Percentiles rank a stretch among this genome's conserved stretches.
phyloP scores from a whole-genome alignment of 2,797 vertebrate genomes.

The Pterois miles region DNA sequence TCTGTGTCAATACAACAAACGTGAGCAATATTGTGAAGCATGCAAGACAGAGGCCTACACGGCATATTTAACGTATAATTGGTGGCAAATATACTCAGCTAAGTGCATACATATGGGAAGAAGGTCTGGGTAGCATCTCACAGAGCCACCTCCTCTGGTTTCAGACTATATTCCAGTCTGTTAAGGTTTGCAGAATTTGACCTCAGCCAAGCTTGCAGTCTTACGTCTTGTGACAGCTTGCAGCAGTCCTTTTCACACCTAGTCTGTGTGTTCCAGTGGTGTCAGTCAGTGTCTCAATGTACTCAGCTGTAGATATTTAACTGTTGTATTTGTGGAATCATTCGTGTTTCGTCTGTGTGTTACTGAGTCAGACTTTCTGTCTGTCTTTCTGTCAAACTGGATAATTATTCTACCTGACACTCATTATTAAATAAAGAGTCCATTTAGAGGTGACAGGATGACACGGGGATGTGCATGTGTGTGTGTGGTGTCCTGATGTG shows the following conservation, averaged over 20 bases:
- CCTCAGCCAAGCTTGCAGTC: conserved; percentile 29
- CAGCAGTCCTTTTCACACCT: conserved; percentile 21
- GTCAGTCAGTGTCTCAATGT: conserved; percentile 64
- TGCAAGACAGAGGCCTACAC: conserved; percentile 38
- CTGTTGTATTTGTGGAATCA: conserved; percentile 51
- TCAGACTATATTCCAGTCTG: conserved; percentile 10
- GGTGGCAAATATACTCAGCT: conserved; percentile 16
- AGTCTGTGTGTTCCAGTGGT: conserved; percentile 55
- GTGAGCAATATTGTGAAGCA: conserved; percentile 60
- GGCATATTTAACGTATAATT: conserved; percentile 12
- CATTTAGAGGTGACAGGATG: not conserved
- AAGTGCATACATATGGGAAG: conserved; percentile 14
- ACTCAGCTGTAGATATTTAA: conserved; percentile 65
- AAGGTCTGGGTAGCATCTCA: conserved; percentile 13
- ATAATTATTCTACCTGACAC: conserved; percentile 20
- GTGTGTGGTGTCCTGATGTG: conserved; percentile 32
- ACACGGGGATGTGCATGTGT: not conserved
- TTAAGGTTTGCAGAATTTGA: conserved; percentile 11
- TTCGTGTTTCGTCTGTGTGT: conserved; percentile 58
- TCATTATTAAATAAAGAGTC: conserved; percentile 28
- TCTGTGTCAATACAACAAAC: conserved; percentile 37
- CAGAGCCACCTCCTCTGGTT: conserved; percentile 16
- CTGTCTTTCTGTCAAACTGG: conserved; percentile 59
- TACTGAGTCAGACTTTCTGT: conserved; percentile 53
- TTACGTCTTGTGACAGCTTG: conserved; percentile 18